Evolutionary conservation across 2,888 invertebrate species (phyloP).

Genomic region (Drosophila hamatofila): DNA sequence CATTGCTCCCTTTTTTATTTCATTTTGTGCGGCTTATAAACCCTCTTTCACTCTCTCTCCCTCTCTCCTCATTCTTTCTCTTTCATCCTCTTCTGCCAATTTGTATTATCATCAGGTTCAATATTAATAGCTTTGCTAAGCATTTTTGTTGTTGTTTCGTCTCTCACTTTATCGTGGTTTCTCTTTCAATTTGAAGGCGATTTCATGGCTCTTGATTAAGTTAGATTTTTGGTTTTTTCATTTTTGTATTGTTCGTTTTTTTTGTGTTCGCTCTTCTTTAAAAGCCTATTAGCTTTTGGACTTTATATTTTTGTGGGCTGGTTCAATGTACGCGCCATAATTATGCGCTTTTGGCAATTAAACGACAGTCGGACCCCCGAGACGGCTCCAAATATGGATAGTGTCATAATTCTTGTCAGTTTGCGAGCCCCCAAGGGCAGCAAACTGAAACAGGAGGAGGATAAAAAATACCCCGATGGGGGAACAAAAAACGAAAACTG

Average conservation of each 20-base stretch:
- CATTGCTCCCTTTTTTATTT: conserved; percentile 24
- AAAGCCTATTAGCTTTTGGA: conserved; percentile 66
- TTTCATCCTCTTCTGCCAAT: conserved; percentile 51
- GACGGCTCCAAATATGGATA: conserved; percentile 72
- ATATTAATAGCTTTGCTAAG: conserved; percentile 71
- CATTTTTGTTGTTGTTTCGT: conserved; percentile 61
- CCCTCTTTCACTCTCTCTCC: background rate
- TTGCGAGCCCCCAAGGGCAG: conserved; percentile 71
- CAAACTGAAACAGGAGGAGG: conserved; percentile 2
- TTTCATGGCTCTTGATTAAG: conserved; percentile 74
- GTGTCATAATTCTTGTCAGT: conserved; percentile 79
- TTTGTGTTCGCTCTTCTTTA: conserved; percentile 3
- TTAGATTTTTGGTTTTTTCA: conserved; percentile 35
- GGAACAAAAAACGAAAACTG: conserved; percentile 51
- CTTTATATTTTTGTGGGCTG: conserved; percentile 12
- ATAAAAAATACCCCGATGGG: conserved; percentile 4
- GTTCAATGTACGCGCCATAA: conserved; percentile 70
- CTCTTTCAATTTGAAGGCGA: conserved; percentile 65
- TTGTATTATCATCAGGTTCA: conserved; percentile 71
- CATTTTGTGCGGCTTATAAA: conserved; percentile 10
- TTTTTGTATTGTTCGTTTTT: background rate
- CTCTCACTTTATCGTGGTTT: conserved; percentile 33
- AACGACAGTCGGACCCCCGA: conserved; percentile 56
- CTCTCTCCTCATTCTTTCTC: background rate
- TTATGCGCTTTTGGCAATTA: conserved; percentile 79